A percentile compares a stretch with the other conserved stretches of the same genome.
phyloP scores from a whole-genome alignment of 2,797 vertebrate genomes.

The Peromyscus eremicus region DNA sequence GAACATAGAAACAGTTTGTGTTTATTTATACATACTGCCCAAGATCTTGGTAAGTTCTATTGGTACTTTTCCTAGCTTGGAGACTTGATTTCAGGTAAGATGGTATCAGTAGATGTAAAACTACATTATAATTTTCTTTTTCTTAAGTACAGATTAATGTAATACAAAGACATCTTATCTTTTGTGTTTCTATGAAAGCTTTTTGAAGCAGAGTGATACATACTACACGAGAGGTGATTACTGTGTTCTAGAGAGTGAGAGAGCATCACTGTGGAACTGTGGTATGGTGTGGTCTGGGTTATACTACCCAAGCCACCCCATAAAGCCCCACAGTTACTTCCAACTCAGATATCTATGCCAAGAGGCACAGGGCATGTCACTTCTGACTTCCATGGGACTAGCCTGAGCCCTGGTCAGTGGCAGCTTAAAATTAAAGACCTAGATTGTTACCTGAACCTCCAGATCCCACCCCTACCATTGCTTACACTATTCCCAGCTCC shows the following conservation, averaged over 20 bases:
- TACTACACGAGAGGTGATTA: neutral
- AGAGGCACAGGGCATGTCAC: neutral
- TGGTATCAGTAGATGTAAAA: neutral
- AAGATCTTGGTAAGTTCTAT: conserved; percentile 5
- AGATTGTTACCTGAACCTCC: neutral
- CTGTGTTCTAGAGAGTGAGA: neutral
- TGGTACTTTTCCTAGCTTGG: conserved; percentile 2
- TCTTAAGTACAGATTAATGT: conserved; percentile 1
- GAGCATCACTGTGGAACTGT: neutral
- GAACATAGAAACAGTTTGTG: neutral
- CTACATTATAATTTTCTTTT: conserved; percentile 6
- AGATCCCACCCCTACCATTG: neutral
- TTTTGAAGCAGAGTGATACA: neutral
- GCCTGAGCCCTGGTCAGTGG: neutral
- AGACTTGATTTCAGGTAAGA: conserved; percentile 20
- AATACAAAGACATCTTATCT: neutral
- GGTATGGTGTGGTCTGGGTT: neutral
- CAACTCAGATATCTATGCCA: neutral
- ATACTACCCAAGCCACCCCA: neutral
- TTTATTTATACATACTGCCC: neutral
- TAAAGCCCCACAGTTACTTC: neutral
- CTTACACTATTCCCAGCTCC: neutral
- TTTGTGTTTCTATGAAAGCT: conserved; percentile 53
- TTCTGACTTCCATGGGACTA: neutral
- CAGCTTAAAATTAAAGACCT: neutral